Conservation (phyloP, 2,888 invertebrate species). For the Arctia plantaginis region DNA sequence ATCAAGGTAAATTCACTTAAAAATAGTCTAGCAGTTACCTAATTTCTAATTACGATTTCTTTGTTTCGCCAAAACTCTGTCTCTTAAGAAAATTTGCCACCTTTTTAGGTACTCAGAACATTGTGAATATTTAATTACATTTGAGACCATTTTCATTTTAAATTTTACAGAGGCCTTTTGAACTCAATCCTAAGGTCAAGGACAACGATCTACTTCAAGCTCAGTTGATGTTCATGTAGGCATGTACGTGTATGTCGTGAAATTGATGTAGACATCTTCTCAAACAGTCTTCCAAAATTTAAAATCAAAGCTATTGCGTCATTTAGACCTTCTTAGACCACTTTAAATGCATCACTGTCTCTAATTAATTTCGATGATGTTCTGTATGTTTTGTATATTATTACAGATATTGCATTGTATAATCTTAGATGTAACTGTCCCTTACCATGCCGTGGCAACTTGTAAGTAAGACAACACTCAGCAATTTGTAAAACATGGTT, state of each 20-base stretch:
- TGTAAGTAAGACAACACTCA: no score
- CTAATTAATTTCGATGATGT: no score
- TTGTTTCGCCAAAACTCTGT: conserved; percentile 1
- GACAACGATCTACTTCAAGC: conserved; percentile 19
- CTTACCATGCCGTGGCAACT: no score
- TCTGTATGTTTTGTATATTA: no score
- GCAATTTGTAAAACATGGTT: no score
- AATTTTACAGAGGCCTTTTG: conserved; percentile 26
- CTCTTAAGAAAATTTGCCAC: not conserved
- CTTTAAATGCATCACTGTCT: no score
- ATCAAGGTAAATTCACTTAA: not conserved
- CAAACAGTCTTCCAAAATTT: no score
- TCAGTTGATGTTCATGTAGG: conserved; percentile 12
- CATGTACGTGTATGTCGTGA: conserved; percentile 12
- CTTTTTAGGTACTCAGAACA: conserved; percentile 26
- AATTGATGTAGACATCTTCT: no score
- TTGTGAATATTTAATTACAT: conserved; percentile 43
- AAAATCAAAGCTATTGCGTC: no score
- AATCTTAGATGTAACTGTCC: no score
- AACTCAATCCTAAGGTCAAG: conserved; percentile 16
- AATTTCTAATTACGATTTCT: not conserved
- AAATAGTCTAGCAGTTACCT: not conserved
- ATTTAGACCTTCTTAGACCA: no score
- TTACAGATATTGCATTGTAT: no score
- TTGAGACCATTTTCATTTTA: conserved; percentile 39